A percentile compares a stretch with the other conserved stretches of the same genome.
Evolutionary conservation across 2,797 vertebrate species (phyloP).

Genomic region (Avahi laniger): DNA sequence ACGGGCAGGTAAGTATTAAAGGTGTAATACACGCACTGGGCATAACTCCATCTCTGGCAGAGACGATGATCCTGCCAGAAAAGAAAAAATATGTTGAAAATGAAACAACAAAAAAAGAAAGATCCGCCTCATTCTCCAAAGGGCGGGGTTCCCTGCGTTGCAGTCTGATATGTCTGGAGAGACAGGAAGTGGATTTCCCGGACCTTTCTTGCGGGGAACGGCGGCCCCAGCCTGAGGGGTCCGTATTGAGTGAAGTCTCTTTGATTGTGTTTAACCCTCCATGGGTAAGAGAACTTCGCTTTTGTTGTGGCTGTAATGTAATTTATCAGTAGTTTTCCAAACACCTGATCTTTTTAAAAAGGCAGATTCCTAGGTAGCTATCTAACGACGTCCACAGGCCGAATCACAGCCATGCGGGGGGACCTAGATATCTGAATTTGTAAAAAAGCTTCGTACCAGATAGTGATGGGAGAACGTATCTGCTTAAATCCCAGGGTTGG

Average conservation of each 20-base stretch:
- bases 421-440: fast-evolving
- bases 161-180: background rate
- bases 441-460: fast-evolving
- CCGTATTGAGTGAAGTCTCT: background rate
- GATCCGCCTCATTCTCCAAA: fast-evolving
- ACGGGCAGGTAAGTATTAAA: background rate
- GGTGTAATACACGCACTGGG: fast-evolving
- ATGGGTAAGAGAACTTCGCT: fast-evolving
- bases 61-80: background rate
- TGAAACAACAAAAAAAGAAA: background rate
- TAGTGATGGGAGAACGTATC: fast-evolving
- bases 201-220: background rate
- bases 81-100: background rate
- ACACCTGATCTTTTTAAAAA: background rate
- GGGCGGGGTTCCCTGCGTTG: fast-evolving
- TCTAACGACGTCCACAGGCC: fast-evolving
- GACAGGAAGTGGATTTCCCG: fast-evolving
- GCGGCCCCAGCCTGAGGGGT: background rate
- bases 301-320: background rate
- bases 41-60: fast-evolving
- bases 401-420: fast-evolving
- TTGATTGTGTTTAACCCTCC: background rate
- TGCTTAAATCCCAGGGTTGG: too few species aligned
- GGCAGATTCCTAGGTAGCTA: background rate
- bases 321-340: background rate